Conservation (phyloP, 2,888 invertebrate species). For the Cremastinae sp. region DNA sequence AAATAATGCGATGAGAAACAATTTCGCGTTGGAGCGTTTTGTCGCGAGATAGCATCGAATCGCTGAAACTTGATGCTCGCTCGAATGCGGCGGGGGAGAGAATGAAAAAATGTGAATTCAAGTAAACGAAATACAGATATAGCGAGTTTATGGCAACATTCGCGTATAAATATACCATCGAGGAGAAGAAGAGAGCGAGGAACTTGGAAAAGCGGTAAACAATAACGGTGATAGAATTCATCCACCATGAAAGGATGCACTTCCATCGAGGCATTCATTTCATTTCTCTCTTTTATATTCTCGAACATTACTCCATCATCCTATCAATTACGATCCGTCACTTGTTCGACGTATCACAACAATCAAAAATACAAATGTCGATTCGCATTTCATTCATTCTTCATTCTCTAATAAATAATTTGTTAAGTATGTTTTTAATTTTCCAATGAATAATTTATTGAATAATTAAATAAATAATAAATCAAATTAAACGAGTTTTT, state of each 20-base stretch:
- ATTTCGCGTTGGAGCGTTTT: too few relatives aligned
- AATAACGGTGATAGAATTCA: conserved; percentile 70
- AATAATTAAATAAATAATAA: too few relatives aligned
- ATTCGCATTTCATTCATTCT: too few relatives aligned
- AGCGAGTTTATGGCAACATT: conserved; percentile 14
- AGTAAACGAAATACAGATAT: conserved; percentile 21
- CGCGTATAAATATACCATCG: conserved; percentile 25
- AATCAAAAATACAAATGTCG: conserved; percentile 7
- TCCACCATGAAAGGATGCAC: conserved; percentile 69
- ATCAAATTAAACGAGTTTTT: too few relatives aligned
- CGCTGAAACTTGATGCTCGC: too few relatives aligned
- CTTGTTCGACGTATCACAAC: conserved; percentile 35
- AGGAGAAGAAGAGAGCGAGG: conserved; percentile 50
- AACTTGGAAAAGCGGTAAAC: conserved; percentile 63
- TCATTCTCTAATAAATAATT: too few relatives aligned
- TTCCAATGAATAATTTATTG: too few relatives aligned
- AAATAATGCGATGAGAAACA: too few relatives aligned
- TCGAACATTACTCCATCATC: conserved; percentile 16
- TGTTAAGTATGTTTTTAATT: too few relatives aligned
- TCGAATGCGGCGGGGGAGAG: too few relatives aligned
- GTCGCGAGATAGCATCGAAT: too few relatives aligned
- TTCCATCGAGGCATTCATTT: conserved; percentile 56
- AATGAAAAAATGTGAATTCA: conserved; percentile 19
- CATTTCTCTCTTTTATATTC: conserved; percentile 17
- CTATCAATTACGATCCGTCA: conserved; percentile 58